Percentiles rank a stretch among this genome's conserved stretches.
phyloP scores from a whole-genome alignment of 2,888 invertebrate species.

The Hydroisotoma schaefferi region DNA sequence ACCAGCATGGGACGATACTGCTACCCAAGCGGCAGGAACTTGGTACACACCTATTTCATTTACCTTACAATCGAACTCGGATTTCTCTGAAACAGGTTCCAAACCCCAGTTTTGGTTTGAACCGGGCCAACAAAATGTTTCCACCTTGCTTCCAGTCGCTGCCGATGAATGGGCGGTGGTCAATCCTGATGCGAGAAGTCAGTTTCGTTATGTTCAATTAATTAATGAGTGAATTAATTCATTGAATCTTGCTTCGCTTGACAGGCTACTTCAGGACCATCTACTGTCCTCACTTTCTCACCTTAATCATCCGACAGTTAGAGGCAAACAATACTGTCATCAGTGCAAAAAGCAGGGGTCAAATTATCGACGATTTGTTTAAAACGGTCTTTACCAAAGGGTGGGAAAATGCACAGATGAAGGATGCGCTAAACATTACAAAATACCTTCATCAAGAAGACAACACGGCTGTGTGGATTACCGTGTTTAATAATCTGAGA shows the following conservation, averaged over 20 bases:
- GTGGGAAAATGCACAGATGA: constrained; percentile 14
- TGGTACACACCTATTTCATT: constrained; percentile 26
- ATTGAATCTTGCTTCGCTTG: not conserved
- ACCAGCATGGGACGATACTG: not conserved
- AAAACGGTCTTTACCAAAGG: constrained; percentile 1
- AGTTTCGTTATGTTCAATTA: not conserved
- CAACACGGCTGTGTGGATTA: constrained; percentile 22
- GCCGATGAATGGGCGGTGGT: constrained; percentile 27
- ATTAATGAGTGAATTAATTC: not conserved
- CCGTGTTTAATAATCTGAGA: constrained; percentile 18
- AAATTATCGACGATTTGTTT: constrained; percentile 31
- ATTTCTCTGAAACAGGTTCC: constrained; percentile 1
- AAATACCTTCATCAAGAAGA: constrained; percentile 22
- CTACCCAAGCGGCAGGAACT: not conserved
- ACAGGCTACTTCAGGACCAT: constrained; percentile 33
- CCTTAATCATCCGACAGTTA: constrained; percentile 15
- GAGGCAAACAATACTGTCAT: constrained; percentile 13
- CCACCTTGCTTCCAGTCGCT: not conserved
- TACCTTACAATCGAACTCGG: constrained; percentile 18
- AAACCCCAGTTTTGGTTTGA: constrained; percentile 20
- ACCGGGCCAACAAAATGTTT: not conserved
- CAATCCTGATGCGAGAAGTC: constrained; percentile 39
- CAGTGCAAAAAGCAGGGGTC: constrained; percentile 16
- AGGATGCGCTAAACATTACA: constrained; percentile 21
- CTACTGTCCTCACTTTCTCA: constrained; percentile 25